Conservation (phyloP, 2,888 invertebrate genomes). For the Schrankia costaestrigalis region DNA sequence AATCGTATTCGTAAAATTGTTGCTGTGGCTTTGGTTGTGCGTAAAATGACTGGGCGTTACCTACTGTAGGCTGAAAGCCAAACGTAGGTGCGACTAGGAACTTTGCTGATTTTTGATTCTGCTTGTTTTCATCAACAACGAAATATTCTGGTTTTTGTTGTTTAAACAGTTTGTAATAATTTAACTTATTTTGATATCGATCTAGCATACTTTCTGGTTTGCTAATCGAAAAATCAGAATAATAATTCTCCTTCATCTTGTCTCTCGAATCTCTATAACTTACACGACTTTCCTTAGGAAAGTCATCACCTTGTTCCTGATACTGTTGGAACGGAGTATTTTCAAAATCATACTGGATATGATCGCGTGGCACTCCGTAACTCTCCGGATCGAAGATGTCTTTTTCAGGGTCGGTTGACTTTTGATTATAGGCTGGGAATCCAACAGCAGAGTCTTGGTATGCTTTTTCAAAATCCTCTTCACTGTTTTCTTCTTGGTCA, state of each 20-base stretch:
- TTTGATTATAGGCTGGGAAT: slow-evolving; percentile 59
- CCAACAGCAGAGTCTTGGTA: slow-evolving; percentile 69
- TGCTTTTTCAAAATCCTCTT: slow-evolving; percentile 71
- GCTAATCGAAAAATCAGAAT: slow-evolving; percentile 57
- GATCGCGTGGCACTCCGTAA: slow-evolving; percentile 51
- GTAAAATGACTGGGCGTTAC: slow-evolving; percentile 49
- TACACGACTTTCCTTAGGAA: slow-evolving; percentile 54
- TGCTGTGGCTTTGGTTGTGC: slow-evolving; percentile 54
- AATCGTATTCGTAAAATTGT: slow-evolving; percentile 51
- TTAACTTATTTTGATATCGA: slow-evolving; percentile 53
- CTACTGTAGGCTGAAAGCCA: slow-evolving; percentile 36
- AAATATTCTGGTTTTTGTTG: slow-evolving; percentile 56
- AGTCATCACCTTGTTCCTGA: slow-evolving; percentile 57
- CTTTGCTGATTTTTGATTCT: slow-evolving; percentile 48
- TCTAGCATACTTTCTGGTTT: slow-evolving; percentile 60
- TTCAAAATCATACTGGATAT: slow-evolving; percentile 48
- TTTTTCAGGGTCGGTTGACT: slow-evolving; percentile 51
- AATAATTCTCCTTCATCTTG: slow-evolving; percentile 62
- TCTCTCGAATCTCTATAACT: slow-evolving; percentile 62
- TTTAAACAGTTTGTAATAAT: slow-evolving; percentile 63
- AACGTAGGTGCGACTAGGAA: slow-evolving; percentile 46
- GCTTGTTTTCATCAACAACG: slow-evolving; percentile 37
- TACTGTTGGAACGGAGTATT: slow-evolving; percentile 62
- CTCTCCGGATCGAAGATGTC: slow-evolving; percentile 59
- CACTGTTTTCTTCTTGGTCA: slow-evolving; percentile 61